phyloP scores from a whole-genome alignment of 2,888 invertebrate genomes.

The Athalia rosae region DNA sequence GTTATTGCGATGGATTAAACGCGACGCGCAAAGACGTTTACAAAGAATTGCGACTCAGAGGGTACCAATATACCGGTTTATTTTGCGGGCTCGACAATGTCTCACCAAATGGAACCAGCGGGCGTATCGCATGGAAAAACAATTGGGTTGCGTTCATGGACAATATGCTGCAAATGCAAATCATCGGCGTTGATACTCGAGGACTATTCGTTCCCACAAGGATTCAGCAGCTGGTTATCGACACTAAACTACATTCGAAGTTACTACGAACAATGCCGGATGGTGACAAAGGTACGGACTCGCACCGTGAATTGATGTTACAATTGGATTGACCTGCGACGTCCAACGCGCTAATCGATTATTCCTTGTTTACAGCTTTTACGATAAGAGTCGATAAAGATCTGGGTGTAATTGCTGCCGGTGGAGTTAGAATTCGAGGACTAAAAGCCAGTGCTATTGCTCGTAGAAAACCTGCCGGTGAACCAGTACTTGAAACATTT shows the following conservation, averaged over 20 bases:
- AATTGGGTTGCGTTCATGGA: slow-evolving; percentile 78
- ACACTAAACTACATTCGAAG: slow-evolving; percentile 62
- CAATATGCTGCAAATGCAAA: slow-evolving; percentile 75
- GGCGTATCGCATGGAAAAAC: slow-evolving; percentile 70
- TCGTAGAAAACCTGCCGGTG: slow-evolving; percentile 79
- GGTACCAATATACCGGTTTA: slow-evolving; percentile 66
- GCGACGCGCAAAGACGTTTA: slow-evolving; percentile 60
- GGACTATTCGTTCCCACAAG: slow-evolving; percentile 74
- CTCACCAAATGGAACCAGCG: slow-evolving; percentile 31
- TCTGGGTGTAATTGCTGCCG: slow-evolving; percentile 82
- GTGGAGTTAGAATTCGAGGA: slow-evolving; percentile 86
- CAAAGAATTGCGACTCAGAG: slow-evolving; percentile 61
- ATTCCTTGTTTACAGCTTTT: slow-evolving; percentile 66
- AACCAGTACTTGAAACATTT: slow-evolving; percentile 87
- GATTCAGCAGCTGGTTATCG: slow-evolving; percentile 71
- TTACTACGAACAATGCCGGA: not conserved
- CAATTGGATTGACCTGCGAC: not conserved
- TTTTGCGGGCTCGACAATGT: slow-evolving; percentile 70
- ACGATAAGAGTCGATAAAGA: slow-evolving; percentile 81
- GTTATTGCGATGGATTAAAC: slow-evolving; percentile 55
- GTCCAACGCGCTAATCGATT: not conserved
- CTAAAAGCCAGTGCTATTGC: slow-evolving; percentile 86
- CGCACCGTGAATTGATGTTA: not conserved
- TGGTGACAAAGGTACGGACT: not conserved
- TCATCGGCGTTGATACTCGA: slow-evolving; percentile 66